Base-by-base conservation (phyloP, 1,140 invertebrate genomes). In the Glossosoma conforme region DNA sequence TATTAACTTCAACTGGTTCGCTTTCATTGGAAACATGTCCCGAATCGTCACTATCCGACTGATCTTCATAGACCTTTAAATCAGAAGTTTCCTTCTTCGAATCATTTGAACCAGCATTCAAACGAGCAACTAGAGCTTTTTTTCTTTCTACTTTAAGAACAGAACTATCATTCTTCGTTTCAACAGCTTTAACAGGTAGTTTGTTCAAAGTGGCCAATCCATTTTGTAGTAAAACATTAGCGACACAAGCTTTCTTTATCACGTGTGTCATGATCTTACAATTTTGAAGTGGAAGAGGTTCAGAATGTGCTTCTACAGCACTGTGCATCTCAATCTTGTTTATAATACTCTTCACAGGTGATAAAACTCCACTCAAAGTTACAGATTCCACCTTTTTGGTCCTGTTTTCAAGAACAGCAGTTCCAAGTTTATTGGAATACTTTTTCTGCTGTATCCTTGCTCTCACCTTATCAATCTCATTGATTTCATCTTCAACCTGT, bases 1-100 rank as follows among this genome's bases (percentile, higher is more conserved):
- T n/a, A n/a, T n/a, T n/a, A n/a, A n/a, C n/a, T n/a, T n/a, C n/a
- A n/a, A 75, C 72, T 1, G 68, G 67, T 14, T 81, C 78, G 57
- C 77, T 77, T 58, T 84, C 83, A 58, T 86, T 86, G 32, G 84
- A 86, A 44, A 85, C 86, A 66, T 87, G 84, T 35, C 85, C 85
- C 18, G 84, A 86, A 65, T 87, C 85, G 60, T 87, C 85, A 25
- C 84, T 86, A 56, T 75, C 72, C 6, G 71, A 74, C 54, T 73
- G 68, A 19, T 68, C 66, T 58, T 74, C 72, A 20, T 71, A 74
- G 63, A 71, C 70, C 62, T 75, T 75, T 55, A 71, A 69, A 21
- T 71, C 69, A 6, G 58, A 60, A 54, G 69, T 70, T 44, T 68
- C 64, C 9, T 58, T 44, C 11, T 25, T 53, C 45, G 49, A 65